Evolutionary conservation across 2,888 invertebrate species (phyloP), one percentile per base, ranked within the genome.

Genomic region (Eupithecia tripunctaria): DNA sequence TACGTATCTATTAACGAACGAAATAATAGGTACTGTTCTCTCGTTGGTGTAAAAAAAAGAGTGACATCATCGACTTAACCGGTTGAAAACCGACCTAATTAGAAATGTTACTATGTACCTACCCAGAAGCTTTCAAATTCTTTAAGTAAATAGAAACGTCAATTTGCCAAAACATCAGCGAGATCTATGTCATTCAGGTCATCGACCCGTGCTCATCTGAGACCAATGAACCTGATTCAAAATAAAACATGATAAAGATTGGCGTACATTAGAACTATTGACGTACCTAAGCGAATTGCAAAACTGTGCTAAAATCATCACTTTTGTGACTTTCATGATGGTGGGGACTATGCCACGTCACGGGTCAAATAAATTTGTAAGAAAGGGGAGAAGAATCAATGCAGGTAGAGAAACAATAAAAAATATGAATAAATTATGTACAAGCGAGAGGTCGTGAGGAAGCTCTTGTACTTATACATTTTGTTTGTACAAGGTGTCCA

Each of bases 221-320:
- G 80, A 71, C 47, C 76, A 78, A 70, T 76, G 80, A 80, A 77
- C 80, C 63, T 69, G 60, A 71, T 76, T 76, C 75, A 78, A 81
- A 78, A 81, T 81, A 80, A 80, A 80, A 80, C 76, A 79, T 73
- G 64, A n/a, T 64, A 36, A 64, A 64, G 64, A 38, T 38, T 38
- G 25, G 64, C 32, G 64, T 21, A 64, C 25, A 64, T 64, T 38
- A 38, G 21, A 36, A 38, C 14, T n/a, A n/a, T n/a, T 6, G 10
- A 14, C 4, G 12, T 38, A 21, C 21, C 6, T 12, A 32, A n/a
- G 36, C n/a, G 10, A 36, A 32, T n/a, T 36, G 36, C n/a, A 12
- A 32, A 32, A n/a, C 15, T n/a, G 38, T 2, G 21, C 36, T 43
- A 43, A 43, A 15, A 15, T 18, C 18, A 1, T 43, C 18, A n/a